Percentiles rank a stretch among this genome's conserved stretches.
Evolutionary conservation across 2,888 invertebrate species (phyloP).

Genomic region (Diabrotica balteata): DNA sequence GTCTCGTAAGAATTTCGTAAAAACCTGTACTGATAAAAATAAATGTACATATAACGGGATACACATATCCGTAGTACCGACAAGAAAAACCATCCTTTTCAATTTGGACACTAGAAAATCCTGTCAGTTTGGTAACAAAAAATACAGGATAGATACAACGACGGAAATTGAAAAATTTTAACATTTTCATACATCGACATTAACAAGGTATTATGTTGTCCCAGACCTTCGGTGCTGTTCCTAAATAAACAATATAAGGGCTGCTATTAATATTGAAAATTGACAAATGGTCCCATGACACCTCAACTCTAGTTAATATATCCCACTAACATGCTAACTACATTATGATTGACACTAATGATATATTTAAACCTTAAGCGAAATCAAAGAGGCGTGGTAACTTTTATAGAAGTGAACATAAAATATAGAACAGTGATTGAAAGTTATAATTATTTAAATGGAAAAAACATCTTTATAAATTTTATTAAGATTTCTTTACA

Average conservation of each 20-base stretch:
- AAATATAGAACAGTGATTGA: no score
- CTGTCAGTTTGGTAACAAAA: slow-evolving; percentile 9
- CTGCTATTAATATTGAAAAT: neutral
- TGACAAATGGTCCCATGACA: slow-evolving; percentile 1
- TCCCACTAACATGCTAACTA: neutral
- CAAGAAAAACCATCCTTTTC: neutral
- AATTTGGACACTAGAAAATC: slow-evolving; percentile 1
- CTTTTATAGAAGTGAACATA: no score
- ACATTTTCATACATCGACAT: neutral
- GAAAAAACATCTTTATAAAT: no score
- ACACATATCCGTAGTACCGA: slow-evolving; percentile 8
- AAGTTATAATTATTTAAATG: no score
- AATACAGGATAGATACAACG: slow-evolving; percentile 9
- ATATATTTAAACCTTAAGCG: neutral
- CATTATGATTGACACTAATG: slow-evolving; percentile 7
- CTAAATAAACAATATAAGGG: neutral
- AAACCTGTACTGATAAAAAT: neutral
- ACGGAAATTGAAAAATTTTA: neutral
- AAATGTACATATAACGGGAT: slow-evolving; percentile 4
- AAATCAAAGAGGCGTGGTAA: neutral
- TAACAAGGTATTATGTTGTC: no score
- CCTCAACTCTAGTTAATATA: neutral
- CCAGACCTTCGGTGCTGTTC: neutral
- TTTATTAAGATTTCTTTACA: no score
- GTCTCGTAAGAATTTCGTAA: slow-evolving; percentile 3